phyloP scores from a whole-genome alignment of 2,888 invertebrate species.

The Carcina quercana region DNA sequence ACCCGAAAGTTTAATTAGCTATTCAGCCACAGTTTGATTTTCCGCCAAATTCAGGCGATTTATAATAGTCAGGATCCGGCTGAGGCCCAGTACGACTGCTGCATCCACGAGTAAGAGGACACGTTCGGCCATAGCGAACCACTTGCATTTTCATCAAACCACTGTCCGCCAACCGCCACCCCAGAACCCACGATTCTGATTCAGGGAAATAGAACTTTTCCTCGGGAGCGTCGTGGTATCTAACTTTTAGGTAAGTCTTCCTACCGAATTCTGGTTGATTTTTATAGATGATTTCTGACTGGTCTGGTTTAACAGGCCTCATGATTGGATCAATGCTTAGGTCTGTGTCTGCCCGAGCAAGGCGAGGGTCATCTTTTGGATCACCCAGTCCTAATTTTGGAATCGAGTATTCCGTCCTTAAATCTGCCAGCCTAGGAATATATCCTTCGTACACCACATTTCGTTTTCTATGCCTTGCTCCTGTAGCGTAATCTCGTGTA shows the following conservation, averaged over 20 bases:
- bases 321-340: constrained; percentile 32
- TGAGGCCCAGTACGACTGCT: constrained; percentile 33
- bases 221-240: constrained; percentile 30
- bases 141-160: constrained; percentile 5
- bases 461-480: constrained; percentile 23
- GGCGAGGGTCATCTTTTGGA: constrained; percentile 31
- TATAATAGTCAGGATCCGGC: constrained; percentile 38
- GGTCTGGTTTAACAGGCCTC: constrained; percentile 33
- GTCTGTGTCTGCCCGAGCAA: constrained; percentile 29
- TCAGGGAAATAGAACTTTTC: constrained; percentile 39
- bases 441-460: constrained; percentile 25
- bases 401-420: constrained; percentile 33
- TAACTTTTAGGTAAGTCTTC: constrained; percentile 26
- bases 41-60: constrained; percentile 15
- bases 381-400: constrained; percentile 34
- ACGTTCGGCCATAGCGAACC: neutral
- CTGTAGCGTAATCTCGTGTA: constrained; percentile 24
- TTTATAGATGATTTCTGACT: constrained; percentile 28
- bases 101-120: neutral
- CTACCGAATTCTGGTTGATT: constrained; percentile 20
- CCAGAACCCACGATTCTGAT: constrained; percentile 32
- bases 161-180: constrained; percentile 40
- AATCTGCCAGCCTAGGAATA: constrained; percentile 28
- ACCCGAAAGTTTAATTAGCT: no score
- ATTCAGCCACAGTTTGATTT: no score